Conservation (phyloP, 2,113 vertebrate species). For the Genyomyrus donnyi region DNA sequence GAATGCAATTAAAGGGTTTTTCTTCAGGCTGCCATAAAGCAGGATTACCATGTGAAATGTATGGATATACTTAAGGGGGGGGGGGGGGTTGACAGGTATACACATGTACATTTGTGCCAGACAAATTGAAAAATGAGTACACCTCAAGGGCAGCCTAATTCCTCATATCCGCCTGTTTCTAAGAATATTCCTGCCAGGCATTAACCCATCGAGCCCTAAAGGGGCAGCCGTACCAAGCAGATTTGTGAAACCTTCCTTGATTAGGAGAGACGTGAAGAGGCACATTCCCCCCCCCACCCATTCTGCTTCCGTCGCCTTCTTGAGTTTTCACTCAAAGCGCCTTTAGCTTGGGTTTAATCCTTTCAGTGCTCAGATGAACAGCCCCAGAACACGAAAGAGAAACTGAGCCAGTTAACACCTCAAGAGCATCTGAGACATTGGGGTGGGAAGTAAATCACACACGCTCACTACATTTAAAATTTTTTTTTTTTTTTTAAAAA, state of each 20-base stretch:
- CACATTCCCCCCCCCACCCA: neutral
- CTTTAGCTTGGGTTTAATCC: neutral
- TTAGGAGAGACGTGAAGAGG: slow-evolving; percentile 9
- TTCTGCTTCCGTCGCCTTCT: neutral
- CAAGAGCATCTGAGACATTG: neutral
- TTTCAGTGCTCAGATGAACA: neutral
- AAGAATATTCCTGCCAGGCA: neutral
- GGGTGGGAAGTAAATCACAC: neutral
- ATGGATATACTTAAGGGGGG: neutral
- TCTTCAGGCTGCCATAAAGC: neutral
- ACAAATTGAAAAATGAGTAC: neutral
- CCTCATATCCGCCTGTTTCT: neutral
- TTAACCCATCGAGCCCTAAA: neutral
- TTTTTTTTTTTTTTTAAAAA: neutral
- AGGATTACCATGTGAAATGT: neutral
- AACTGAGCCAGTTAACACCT: neutral
- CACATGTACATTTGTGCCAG: neutral
- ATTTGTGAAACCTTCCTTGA: slow-evolving; percentile 59
- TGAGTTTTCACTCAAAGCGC: neutral
- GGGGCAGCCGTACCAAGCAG: slow-evolving; percentile 46
- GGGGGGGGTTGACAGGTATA: neutral
- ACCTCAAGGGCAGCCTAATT: neutral
- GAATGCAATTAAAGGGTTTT: neutral
- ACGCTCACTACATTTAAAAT: neutral
- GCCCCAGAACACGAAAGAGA: slow-evolving; percentile 31